Base-by-base conservation (phyloP, 2,113 vertebrate species). In the Macrotus californicus region DNA sequence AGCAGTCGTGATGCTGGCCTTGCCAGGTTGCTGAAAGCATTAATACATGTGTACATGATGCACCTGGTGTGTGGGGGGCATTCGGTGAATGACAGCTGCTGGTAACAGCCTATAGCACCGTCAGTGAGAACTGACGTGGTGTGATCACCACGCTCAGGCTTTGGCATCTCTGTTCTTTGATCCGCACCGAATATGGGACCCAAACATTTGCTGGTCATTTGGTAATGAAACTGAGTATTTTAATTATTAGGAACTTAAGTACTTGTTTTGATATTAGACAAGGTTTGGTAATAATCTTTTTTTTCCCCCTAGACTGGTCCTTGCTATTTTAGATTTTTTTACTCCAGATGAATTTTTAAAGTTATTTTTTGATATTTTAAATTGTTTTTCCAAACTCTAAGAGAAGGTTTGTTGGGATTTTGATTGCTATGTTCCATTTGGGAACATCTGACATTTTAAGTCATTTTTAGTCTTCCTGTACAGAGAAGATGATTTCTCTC, bases 261-360 rank as follows among this genome's bases (percentile, higher is more conserved):
- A n/a, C 19, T 46, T 80, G 34, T 85, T 97, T 87, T 77, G 34
- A 46, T 69, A 64, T 19, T 59, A 41, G 36, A 59, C 70, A 67
- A 54, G 19, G 3, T 36, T 82, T 52, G n/a, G 39, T 34, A 72
- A 90, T 43, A 41, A 67, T 86, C 26, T 50, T 54, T 70, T 39
- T 64, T 26, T 64, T 64, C 31, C 11, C 15, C 12, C 43, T 39
- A 8, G 14, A 21, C 14, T 4, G 39, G 50, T 50, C 13, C 43
- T 69, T 64, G 34, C 56, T 96, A 22, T 91, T 96, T 93, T 56
- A 73, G 11, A 81, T 80, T 87, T 93, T 87, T 93, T 95, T 12
- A 91, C 8, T 59, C n/a, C 18, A 70, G 54, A 83, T 83, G 34
- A 91, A 83, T 82, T 79, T 87, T 43, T 69, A 6, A 4, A 56